Base-by-base conservation (phyloP, 2,888 invertebrate genomes). In the Fissipunctia ypsillon region DNA sequence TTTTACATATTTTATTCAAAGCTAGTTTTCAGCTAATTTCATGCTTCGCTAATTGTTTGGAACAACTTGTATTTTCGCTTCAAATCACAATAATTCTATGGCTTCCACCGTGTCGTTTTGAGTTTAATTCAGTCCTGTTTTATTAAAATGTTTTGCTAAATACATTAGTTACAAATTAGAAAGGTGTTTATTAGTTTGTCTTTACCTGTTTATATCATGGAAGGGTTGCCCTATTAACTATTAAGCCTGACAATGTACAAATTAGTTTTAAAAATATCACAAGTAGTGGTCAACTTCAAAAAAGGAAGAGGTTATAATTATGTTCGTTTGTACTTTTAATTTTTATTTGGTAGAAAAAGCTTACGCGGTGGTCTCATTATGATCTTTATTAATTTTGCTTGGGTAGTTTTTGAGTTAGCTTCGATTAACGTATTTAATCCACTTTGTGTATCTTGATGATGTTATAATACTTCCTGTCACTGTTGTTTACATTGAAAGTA, bases 1-100 rank as follows among this genome's bases (percentile, higher is more conserved):
- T 63, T 71, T 83, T 61, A 50, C 54, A 82, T 14, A 66, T 83
- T 78, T 71, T 43, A 64, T 59, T 71, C 14, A 12, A 31, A 31
- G 25, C 2, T 10, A 54, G 67, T 52, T 74, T 80, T 31, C 43
- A 50, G 50, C 12, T 60, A 71, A 52, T 69, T 78, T 59, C 7
- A 10, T 41, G n/a, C 7, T 5, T 28, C 14, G 25, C 3, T 54
- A 64, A 69, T 63, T 78, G 78, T 82, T 83, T 48, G 31, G 2
- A 63, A 57, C 78, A 38, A 69, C 25, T 69, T 66, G 50, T 31
- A 41, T 82, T 82, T 54, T 63, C 14, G 65, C 16, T 81, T 25
- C 22, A 31, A 64, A 25, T n/a, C 38, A 82, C 59, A 68, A 50
- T 77, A 59, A 81, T 57, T 60, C 12, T 60, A 59, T 45, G 38